Conservation (phyloP, 2,797 vertebrate genomes). For the Hoplostethus atlanticus region DNA sequence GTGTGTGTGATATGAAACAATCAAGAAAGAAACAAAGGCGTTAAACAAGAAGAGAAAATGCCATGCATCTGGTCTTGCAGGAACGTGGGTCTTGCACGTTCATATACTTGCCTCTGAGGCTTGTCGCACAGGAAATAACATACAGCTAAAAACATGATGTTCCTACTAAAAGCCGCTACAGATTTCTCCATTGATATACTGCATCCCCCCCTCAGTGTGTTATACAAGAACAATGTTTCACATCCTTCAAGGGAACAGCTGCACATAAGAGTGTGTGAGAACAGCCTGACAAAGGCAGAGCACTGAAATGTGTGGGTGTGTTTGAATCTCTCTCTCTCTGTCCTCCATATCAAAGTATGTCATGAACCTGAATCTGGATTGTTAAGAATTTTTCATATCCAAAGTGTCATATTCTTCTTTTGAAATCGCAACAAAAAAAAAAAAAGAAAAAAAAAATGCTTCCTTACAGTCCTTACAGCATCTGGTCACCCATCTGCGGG, state of each 20-base stretch:
- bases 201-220: background rate
- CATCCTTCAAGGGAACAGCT: constrained; percentile 35
- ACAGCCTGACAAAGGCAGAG: constrained; percentile 27
- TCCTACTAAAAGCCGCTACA: background rate
- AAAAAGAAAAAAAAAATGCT: background rate
- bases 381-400: background rate
- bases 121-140: background rate
- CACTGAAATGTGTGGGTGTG: constrained; percentile 33
- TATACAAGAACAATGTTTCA: constrained; percentile 1
- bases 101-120: background rate
- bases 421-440: background rate
- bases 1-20: constrained; percentile 9
- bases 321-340: constrained; percentile 38
- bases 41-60: background rate
- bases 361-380: constrained; percentile 33
- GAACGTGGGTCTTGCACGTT: background rate
- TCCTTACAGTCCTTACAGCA: background rate
- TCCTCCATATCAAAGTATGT: constrained; percentile 46
- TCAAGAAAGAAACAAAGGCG: background rate
- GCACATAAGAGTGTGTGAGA: constrained; percentile 24
- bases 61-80: background rate
- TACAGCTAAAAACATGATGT: background rate
- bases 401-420: background rate
- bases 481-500: background rate
- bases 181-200: background rate